Conservation (phyloP, 2,888 invertebrate species). For the Mythimna vitellina region DNA sequence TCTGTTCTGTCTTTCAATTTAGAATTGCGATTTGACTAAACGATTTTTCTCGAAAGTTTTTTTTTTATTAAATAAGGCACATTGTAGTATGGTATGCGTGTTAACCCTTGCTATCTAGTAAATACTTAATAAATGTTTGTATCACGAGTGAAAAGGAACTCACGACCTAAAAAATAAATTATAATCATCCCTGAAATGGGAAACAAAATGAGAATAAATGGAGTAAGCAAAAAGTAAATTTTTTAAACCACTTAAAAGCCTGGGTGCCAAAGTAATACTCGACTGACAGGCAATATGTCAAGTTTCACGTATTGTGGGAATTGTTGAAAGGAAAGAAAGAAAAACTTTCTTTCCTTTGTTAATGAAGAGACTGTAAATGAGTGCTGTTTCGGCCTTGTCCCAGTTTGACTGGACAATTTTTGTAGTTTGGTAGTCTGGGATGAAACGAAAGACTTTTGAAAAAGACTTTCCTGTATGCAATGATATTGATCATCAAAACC, state of each 20-base stretch:
- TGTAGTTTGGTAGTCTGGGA: slow-evolving; percentile 9
- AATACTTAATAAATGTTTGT: background rate
- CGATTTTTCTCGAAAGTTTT: background rate
- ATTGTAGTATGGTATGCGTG: background rate
- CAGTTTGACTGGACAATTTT: slow-evolving; percentile 36
- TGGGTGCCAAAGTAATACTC: slow-evolving; percentile 42
- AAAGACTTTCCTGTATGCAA: background rate
- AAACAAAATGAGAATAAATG: slow-evolving; percentile 2
- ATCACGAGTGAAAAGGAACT: background rate
- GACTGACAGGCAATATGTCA: slow-evolving; percentile 20
- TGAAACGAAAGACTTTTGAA: background rate
- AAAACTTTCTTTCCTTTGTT: slow-evolving; percentile 1
- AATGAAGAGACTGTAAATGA: slow-evolving; percentile 39
- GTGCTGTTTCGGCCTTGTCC: slow-evolving; percentile 35
- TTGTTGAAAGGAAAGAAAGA: background rate
- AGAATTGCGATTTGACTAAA: slow-evolving; percentile 6
- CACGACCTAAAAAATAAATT: background rate
- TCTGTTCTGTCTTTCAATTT: slow-evolving; percentile 24
- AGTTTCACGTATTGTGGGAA: slow-evolving; percentile 11
- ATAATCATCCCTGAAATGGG: background rate
- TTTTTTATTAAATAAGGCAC: background rate
- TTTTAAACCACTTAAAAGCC: slow-evolving; percentile 23
- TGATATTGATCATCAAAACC: background rate
- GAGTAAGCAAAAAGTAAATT: slow-evolving; percentile 17
- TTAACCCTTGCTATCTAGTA: background rate